Percentiles rank a stretch among this genome's conserved stretches.
phyloP scores from a whole-genome alignment of 2,888 invertebrate genomes.

The Quadroppia sp. region DNA sequence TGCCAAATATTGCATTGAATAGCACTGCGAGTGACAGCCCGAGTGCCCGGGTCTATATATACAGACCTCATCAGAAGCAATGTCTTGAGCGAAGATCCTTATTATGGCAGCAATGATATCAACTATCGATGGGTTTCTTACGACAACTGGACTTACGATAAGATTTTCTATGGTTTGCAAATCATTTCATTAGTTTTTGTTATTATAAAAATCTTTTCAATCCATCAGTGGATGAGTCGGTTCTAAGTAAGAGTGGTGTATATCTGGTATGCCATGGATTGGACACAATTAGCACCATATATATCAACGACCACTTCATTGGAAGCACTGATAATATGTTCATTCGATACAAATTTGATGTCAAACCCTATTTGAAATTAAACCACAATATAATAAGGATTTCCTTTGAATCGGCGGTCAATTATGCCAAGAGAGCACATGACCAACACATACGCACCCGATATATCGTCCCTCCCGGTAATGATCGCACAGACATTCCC shows the following conservation, averaged over 20 bases:
- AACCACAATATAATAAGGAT: slow-evolving; percentile 34
- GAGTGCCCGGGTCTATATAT: slow-evolving; percentile 75
- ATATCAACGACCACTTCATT: slow-evolving; percentile 65
- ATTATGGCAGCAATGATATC: slow-evolving; percentile 67
- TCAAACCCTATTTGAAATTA: slow-evolving; percentile 58
- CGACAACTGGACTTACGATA: slow-evolving; percentile 72
- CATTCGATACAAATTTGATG: slow-evolving; percentile 66
- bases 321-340: slow-evolving; percentile 79
- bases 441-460: neutral
- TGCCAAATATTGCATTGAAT: neutral
- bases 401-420: slow-evolving; percentile 31
- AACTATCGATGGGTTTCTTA: slow-evolving; percentile 75
- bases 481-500: neutral
- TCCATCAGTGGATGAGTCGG: slow-evolving; percentile 33
- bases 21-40: slow-evolving; percentile 52
- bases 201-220: neutral
- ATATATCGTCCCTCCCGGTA: slow-evolving; percentile 42
- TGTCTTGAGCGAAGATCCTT: slow-evolving; percentile 58
- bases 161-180: slow-evolving; percentile 63
- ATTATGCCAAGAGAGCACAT: slow-evolving; percentile 35
- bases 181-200: neutral
- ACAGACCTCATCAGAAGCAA: slow-evolving; percentile 61
- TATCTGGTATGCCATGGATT: slow-evolving; percentile 74
- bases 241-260: slow-evolving; percentile 50
- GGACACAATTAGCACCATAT: slow-evolving; percentile 74